A percentile compares a stretch with the other conserved stretches of the same genome.
phyloP scores from a whole-genome alignment of 92 coral and sea anemone genomes.

The Nematostella vectensis region DNA sequence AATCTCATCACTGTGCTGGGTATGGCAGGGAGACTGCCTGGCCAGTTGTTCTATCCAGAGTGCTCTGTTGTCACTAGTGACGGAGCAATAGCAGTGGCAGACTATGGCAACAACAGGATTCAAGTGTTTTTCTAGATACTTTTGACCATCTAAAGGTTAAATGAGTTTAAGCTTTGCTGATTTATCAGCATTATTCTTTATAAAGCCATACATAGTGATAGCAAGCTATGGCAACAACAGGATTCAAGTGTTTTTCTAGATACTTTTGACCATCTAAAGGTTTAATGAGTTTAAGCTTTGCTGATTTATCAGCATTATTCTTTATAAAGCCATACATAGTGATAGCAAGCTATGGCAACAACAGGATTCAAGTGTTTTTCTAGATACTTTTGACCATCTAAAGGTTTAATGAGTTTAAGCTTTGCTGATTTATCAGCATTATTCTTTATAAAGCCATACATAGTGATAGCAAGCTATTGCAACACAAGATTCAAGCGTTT shows the following conservation, averaged over 20 bases:
- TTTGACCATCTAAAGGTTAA: too few species aligned
- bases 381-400: too few species aligned
- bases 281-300: too few species aligned
- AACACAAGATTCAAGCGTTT: constrained; percentile 8
- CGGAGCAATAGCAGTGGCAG: constrained; percentile 33
- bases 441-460: too few species aligned
- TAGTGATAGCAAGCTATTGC: constrained; percentile 31
- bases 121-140: background rate
- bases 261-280: too few species aligned
- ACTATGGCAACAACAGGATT: constrained; percentile 21
- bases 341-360: constrained; percentile 27
- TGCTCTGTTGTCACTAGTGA: constrained; percentile 15
- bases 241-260: constrained; percentile 1
- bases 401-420: too few species aligned
- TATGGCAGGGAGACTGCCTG: constrained; percentile 8
- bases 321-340: too few species aligned
- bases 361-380: constrained; percentile 7
- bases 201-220: constrained; percentile 28
- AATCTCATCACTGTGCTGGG: constrained; percentile 8
- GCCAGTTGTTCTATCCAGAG: constrained; percentile 29
- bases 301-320: too few species aligned
- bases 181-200: too few species aligned
- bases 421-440: too few species aligned
- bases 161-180: too few species aligned
- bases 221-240: constrained; percentile 29